Conservation (phyloP, 1,140 invertebrate species). For the Manduca sexta region DNA sequence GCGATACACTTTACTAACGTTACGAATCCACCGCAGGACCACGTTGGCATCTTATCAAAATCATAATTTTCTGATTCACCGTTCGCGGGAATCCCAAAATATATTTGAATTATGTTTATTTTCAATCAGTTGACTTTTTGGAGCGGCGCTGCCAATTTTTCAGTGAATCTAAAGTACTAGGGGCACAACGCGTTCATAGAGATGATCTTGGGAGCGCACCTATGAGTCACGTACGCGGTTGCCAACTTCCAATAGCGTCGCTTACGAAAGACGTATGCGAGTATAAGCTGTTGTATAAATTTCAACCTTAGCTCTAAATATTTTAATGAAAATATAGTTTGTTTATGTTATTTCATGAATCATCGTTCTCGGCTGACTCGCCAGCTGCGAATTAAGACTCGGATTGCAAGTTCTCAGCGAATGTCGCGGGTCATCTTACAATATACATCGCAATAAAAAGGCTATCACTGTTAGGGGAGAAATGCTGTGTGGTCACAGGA, state of each 20-base stretch:
- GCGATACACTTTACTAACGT: background rate
- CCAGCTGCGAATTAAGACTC: conserved; percentile 59
- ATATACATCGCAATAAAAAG: conserved; percentile 31
- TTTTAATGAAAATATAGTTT: conserved; percentile 12
- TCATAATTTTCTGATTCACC: conserved; percentile 1
- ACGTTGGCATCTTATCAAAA: conserved; percentile 6
- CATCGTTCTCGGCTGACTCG: conserved; percentile 32
- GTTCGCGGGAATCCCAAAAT: background rate
- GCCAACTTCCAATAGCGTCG: conserved; percentile 38
- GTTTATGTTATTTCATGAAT: conserved; percentile 34
- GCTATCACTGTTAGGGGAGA: no score
- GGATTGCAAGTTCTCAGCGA: conserved; percentile 50
- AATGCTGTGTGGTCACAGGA: no score
- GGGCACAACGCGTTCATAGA: conserved; percentile 21
- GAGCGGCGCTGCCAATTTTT: conserved; percentile 30
- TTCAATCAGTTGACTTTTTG: conserved; percentile 22
- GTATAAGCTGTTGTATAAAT: conserved; percentile 19
- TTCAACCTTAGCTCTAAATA: conserved; percentile 24
- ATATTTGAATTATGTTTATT: conserved; percentile 7
- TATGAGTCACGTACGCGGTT: conserved; percentile 52
- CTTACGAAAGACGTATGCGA: conserved; percentile 26
- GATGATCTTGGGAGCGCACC: conserved; percentile 54
- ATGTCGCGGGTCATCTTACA: conserved; percentile 48
- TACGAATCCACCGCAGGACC: background rate
- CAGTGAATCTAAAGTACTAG: conserved; percentile 23